Conservation (phyloP, 2,113 vertebrate genomes). For the Drymodes brunneopygia region DNA sequence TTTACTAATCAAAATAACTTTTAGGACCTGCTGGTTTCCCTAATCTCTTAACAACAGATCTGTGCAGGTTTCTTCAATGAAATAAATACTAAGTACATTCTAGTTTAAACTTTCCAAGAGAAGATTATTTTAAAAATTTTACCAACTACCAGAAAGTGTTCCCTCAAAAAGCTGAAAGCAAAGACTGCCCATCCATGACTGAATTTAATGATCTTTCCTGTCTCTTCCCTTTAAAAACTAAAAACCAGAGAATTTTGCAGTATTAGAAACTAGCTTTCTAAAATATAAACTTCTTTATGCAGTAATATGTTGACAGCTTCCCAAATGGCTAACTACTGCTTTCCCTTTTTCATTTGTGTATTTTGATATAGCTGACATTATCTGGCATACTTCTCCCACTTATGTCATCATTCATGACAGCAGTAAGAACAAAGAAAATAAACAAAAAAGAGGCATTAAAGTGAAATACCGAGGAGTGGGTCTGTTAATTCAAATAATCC, state of each 20-base stretch:
- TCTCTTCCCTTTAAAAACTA: background rate
- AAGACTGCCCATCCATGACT: background rate
- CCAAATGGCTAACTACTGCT: background rate
- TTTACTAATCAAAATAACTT: background rate
- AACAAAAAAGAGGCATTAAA: slow-evolving; percentile 68
- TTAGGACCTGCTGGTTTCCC: background rate
- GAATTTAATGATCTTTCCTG: background rate
- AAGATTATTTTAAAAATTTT: background rate
- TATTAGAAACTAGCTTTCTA: background rate
- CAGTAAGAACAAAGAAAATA: slow-evolving; percentile 76
- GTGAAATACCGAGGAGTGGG: slow-evolving; percentile 38
- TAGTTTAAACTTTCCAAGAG: background rate
- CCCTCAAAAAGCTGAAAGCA: background rate
- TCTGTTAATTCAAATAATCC: background rate
- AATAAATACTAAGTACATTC: background rate
- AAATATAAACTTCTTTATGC: background rate
- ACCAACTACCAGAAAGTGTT: background rate
- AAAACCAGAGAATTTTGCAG: background rate
- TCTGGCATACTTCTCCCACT: slow-evolving; percentile 75
- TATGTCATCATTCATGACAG: slow-evolving; percentile 77
- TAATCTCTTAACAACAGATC: background rate
- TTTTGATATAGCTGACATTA: slow-evolving; percentile 73
- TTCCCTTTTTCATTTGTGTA: background rate
- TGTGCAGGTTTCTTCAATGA: background rate
- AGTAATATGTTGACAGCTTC: background rate